A percentile compares a stretch with the other conserved stretches of the same genome.
Conservation (phyloP, 2,797 vertebrate genomes). For the Thripadectes ignobilis region DNA sequence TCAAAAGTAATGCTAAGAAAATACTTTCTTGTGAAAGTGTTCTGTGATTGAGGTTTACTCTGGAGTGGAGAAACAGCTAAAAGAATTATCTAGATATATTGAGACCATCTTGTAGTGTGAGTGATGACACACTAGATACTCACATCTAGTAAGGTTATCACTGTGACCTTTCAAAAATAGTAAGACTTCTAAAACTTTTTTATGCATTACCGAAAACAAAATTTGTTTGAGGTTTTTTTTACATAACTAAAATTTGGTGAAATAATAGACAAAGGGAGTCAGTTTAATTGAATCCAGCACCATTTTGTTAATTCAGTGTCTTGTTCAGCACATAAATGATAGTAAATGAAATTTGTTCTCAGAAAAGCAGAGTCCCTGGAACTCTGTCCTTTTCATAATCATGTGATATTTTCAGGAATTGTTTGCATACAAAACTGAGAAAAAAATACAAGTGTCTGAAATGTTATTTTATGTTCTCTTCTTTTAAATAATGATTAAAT, state of each 20-base stretch:
- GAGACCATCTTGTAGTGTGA: not conserved
- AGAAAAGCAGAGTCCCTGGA: not conserved
- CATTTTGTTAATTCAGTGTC: not conserved
- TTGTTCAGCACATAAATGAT: not conserved
- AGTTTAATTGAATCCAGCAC: not conserved
- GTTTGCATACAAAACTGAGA: too few relatives aligned
- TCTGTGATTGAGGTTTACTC: constrained; percentile 13
- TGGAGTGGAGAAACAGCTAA: not conserved
- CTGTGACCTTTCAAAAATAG: not conserved
- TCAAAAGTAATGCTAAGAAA: constrained; percentile 32
- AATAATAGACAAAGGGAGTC: not conserved
- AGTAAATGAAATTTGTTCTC: not conserved
- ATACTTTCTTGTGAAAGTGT: not conserved
- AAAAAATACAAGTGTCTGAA: not conserved
- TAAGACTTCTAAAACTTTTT: not conserved
- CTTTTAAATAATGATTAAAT: not conserved
- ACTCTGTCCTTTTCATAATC: not conserved
- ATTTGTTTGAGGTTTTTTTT: not conserved
- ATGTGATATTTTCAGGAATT: not conserved
- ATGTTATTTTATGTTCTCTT: not conserved
- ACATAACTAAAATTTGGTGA: not conserved
- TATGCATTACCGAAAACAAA: not conserved
- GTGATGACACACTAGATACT: not conserved
- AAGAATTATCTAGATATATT: not conserved
- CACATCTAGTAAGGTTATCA: not conserved